A percentile compares a stretch with the other conserved stretches of the same genome.
Conservation (phyloP, 2,797 vertebrate genomes). For the Echeneis naucrates region DNA sequence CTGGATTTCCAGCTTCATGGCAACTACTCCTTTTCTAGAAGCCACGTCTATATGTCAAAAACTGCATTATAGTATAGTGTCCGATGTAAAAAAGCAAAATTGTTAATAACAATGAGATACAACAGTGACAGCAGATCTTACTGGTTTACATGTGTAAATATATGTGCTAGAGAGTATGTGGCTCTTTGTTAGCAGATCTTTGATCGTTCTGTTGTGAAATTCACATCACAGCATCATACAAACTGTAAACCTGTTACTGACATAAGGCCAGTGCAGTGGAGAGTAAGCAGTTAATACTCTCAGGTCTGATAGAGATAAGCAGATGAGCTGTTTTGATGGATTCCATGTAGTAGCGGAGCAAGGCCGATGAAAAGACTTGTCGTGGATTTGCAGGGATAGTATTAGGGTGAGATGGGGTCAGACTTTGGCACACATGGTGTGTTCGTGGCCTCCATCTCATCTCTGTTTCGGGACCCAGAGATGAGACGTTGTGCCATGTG, state of each 20-base stretch:
- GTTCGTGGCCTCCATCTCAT: conserved; percentile 43
- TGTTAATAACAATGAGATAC: conserved; percentile 1
- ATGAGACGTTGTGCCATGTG: conserved; percentile 39
- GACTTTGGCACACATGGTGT: conserved; percentile 23
- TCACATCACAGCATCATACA: conserved; percentile 6
- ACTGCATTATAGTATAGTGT: not conserved
- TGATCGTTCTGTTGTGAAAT: conserved; percentile 1
- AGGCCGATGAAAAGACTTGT: conserved; percentile 50
- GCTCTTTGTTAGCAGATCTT: not conserved
- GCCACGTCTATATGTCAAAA: not conserved
- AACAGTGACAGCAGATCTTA: not conserved
- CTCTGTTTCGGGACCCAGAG: conserved; percentile 7
- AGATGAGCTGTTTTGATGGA: conserved; percentile 74
- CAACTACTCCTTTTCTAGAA: conserved; percentile 4
- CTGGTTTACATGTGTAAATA: not conserved
- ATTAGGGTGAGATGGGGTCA: conserved; percentile 40
- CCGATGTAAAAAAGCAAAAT: conserved; percentile 4
- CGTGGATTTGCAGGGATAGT: conserved; percentile 51
- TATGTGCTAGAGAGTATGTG: not conserved
- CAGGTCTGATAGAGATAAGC: conserved; percentile 73
- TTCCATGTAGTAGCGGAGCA: conserved; percentile 52
- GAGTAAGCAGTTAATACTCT: conserved; percentile 70
- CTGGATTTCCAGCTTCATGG: conserved; percentile 5
- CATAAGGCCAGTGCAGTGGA: conserved; percentile 54
- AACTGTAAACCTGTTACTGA: conserved; percentile 62